These are phyloP conservation scores for Meganola albula DNA, from an alignment of 2,888 invertebrate genomes.

Conservation along the genomic window DNA sequence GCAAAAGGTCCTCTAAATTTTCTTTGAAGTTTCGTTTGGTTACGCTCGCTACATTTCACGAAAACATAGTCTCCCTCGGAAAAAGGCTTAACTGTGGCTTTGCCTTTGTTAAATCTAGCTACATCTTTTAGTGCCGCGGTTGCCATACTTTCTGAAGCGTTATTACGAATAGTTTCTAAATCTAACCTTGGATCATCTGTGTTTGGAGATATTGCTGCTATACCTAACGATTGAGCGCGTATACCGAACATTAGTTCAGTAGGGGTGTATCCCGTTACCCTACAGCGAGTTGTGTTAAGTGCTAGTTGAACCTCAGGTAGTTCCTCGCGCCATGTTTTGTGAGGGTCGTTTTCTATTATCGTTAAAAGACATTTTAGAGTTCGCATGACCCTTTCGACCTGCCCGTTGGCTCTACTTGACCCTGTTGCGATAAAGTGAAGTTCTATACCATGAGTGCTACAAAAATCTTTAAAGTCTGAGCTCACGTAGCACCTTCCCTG, in stretches of 20 bases:
- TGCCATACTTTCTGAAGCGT: constrained; percentile 1
- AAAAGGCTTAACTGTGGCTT: constrained; percentile 4
- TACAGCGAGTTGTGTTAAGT: constrained; percentile 19
- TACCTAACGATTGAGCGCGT: constrained; percentile 12
- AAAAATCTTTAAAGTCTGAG: constrained; percentile 2
- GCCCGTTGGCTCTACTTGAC: too few species aligned
- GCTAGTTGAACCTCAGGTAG: constrained; percentile 22
- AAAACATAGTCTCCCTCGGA: constrained; percentile 6
- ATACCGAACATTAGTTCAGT: constrained; percentile 26
- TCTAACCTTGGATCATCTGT: not conserved
- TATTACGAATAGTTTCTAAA: not conserved
- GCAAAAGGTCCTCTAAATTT: constrained; percentile 11
- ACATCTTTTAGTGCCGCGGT: not conserved
- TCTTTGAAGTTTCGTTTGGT: constrained; percentile 7
- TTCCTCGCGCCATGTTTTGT: constrained; percentile 16
- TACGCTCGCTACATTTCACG: constrained; percentile 4
- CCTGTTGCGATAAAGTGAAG: constrained; percentile 5
- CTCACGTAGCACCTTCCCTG: constrained; percentile 4
- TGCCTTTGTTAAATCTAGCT: constrained; percentile 2
- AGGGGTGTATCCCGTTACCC: constrained; percentile 20
- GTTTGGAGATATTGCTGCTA: not conserved
- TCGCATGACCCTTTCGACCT: constrained; percentile 5
- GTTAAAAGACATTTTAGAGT: constrained; percentile 3
- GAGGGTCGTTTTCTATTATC: constrained; percentile 1
- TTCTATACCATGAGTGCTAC: constrained; percentile 1